phyloP scores from a whole-genome alignment of 2,888 invertebrate genomes.

The Apodemia duryi region DNA sequence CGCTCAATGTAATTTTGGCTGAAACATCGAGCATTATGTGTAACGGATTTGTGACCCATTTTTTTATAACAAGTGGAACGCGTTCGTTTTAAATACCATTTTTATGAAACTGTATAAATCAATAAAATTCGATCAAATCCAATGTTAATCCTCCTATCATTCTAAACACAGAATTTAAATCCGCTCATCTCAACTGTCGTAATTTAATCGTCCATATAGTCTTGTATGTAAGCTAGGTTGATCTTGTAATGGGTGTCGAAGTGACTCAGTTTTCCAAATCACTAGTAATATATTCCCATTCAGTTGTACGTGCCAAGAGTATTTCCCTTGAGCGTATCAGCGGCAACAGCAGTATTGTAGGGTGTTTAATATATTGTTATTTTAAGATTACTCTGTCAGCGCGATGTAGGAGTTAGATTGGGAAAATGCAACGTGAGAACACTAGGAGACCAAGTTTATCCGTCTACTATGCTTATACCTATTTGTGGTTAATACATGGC shows the following conservation, averaged over 20 bases:
- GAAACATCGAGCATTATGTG: too few species aligned
- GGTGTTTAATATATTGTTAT: conserved; percentile 8
- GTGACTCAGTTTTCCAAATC: conserved; percentile 16
- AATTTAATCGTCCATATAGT: background rate
- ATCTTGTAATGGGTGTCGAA: conserved; percentile 19
- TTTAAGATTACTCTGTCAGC: background rate
- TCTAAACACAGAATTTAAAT: too few species aligned
- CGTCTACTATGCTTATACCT: too few species aligned
- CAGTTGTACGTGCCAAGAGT: background rate
- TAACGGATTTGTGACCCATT: too few species aligned
- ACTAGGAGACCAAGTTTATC: too few species aligned
- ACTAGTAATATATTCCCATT: conserved; percentile 4
- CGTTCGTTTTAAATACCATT: too few species aligned
- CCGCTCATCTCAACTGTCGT: background rate
- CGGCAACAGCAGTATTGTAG: background rate
- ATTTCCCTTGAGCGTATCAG: background rate
- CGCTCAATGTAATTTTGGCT: too few species aligned
- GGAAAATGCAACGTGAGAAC: background rate
- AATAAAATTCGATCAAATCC: too few species aligned
- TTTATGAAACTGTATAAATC: too few species aligned
- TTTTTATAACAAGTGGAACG: too few species aligned
- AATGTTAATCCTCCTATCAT: too few species aligned
- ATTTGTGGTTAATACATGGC: too few species aligned
- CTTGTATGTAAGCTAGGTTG: background rate
- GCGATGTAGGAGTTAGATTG: background rate